A percentile compares a stretch with the other conserved stretches of the same genome.
phyloP scores from a whole-genome alignment of 2,888 invertebrate species.

The Polyploca ridens region DNA sequence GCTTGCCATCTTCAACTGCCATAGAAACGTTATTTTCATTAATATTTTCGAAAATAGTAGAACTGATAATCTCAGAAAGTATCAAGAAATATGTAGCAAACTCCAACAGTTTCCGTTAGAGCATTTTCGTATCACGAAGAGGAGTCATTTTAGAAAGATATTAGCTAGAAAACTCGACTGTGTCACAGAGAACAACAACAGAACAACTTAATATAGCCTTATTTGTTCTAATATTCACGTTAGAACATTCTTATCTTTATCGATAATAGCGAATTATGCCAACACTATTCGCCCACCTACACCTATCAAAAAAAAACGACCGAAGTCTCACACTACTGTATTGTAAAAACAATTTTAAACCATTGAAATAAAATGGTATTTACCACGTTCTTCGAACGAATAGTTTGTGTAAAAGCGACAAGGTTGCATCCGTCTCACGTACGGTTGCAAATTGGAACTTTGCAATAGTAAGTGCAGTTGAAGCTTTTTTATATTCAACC shows the following conservation, averaged over 20 bases:
- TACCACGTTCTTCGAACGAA: constrained; percentile 10
- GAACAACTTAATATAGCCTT: constrained; percentile 70
- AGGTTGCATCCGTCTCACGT: constrained; percentile 52
- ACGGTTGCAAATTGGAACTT: constrained; percentile 61
- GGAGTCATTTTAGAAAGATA: neutral
- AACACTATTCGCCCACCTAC: constrained; percentile 52
- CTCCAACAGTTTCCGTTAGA: neutral
- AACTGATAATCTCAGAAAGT: no score
- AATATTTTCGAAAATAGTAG: no score
- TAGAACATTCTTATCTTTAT: constrained; percentile 62
- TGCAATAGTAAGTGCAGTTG: constrained; percentile 49
- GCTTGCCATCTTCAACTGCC: no score
- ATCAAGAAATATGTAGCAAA: neutral
- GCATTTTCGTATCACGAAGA: neutral
- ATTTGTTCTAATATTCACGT: constrained; percentile 65
- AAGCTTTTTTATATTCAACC: constrained; percentile 64
- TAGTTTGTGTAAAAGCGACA: constrained; percentile 35
- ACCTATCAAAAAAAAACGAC: constrained; percentile 22
- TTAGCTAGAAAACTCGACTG: neutral
- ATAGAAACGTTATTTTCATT: no score
- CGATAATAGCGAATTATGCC: constrained; percentile 69
- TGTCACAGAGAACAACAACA: neutral
- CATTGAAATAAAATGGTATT: constrained; percentile 17
- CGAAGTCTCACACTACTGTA: constrained; percentile 13
- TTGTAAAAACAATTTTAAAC: constrained; percentile 24